Evolutionary conservation across 2,888 invertebrate species (phyloP).

Genomic region (Orthonychiurus folsomi): DNA sequence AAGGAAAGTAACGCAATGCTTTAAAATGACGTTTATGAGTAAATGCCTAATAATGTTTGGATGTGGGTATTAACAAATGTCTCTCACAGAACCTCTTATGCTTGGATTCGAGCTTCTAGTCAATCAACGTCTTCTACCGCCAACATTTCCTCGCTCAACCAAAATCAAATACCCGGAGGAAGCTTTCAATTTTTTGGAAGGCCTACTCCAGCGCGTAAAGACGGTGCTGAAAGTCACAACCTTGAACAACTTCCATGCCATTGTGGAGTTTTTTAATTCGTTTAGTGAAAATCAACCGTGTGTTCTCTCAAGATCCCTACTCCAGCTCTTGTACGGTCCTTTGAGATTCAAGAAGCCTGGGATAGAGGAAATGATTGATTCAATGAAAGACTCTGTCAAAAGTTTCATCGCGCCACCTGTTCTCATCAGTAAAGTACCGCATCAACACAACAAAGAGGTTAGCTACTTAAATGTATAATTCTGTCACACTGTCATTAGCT

Average conservation of each 20-base stretch:
- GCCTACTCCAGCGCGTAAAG: conserved; percentile 69
- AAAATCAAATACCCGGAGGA: conserved; percentile 73
- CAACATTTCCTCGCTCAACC: conserved; percentile 94
- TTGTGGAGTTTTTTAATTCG: conserved; percentile 78
- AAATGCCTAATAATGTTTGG: too few species aligned
- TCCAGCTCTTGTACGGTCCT: conserved; percentile 69
- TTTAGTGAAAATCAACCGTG: conserved; percentile 83
- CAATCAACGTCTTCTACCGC: conserved; percentile 90
- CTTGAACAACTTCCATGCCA: conserved; percentile 35
- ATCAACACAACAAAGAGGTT: conserved; percentile 59
- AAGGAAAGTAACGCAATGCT: too few species aligned
- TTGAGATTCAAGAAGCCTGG: conserved; percentile 52
- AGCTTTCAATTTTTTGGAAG: conserved; percentile 59
- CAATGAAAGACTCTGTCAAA: conserved; percentile 73
- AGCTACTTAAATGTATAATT: conserved; percentile 23
- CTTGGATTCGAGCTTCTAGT: conserved; percentile 92
- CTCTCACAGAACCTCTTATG: conserved; percentile 41
- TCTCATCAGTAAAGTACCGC: conserved; percentile 62
- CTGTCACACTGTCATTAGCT: too few species aligned
- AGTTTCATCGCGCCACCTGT: conserved; percentile 53
- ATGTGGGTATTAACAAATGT: too few species aligned
- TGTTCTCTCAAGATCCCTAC: conserved; percentile 79
- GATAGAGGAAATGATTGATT: conserved; percentile 60
- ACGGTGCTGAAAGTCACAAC: conserved; percentile 64
- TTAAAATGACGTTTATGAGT: too few species aligned